Evolutionary conservation across 2,797 vertebrate genomes (phyloP).

Genomic region (Falco berigora): DNA sequence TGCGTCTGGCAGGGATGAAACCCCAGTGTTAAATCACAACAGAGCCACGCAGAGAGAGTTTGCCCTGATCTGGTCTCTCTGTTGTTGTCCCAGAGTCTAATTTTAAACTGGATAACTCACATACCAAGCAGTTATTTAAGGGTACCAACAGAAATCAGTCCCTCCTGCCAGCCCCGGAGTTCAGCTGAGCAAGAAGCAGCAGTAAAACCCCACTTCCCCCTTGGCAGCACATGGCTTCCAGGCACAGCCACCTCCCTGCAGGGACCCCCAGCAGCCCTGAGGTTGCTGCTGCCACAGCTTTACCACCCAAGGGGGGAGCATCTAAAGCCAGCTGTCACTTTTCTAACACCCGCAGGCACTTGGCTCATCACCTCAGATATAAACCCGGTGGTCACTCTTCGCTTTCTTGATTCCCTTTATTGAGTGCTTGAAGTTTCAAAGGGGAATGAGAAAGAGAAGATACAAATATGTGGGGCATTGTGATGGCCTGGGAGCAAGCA

Average conservation of each 20-base stretch:
- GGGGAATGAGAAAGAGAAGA: neutral
- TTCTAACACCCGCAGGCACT: neutral
- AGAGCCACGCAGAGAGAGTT: neutral
- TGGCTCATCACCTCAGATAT: neutral
- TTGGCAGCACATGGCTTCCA: fast-evolving
- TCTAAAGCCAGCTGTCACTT: neutral
- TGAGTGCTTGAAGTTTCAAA: neutral
- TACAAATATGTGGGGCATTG: fast-evolving
- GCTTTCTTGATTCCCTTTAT: neutral
- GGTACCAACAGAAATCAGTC: neutral
- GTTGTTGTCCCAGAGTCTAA: slow-evolving; percentile 1
- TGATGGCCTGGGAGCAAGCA: neutral
- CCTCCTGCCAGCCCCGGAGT: neutral
- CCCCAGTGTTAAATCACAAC: fast-evolving
- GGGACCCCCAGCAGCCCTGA: neutral
- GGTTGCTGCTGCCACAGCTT: neutral
- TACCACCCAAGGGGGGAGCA: neutral
- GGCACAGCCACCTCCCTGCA: neutral
- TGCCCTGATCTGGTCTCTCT: neutral
- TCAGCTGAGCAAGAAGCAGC: neutral
- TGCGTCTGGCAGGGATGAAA: neutral
- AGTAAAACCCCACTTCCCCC: neutral
- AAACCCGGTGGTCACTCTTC: neutral
- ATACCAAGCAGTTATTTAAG: neutral
- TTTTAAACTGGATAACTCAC: neutral